These are phyloP conservation scores for Spatula versicolor DNA, from an alignment of 2,797 vertebrate genomes.

Conservation along the genomic window DNA sequence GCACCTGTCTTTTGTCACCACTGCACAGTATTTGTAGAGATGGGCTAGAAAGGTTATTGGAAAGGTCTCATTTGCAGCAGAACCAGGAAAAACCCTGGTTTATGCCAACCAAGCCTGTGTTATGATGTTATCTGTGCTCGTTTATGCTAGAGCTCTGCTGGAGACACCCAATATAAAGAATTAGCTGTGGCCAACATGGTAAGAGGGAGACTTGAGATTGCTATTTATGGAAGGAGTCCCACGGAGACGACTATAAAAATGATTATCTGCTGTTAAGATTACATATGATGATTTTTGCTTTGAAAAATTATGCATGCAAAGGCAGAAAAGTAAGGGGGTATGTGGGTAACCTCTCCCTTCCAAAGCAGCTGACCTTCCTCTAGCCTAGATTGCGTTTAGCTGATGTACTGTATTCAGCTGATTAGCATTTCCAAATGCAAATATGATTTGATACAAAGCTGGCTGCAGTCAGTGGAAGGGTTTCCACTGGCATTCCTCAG, in stretches of 20 bases:
- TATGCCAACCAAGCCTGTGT: background rate
- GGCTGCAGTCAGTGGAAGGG: background rate
- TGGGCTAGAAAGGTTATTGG: background rate
- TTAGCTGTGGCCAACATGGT: conserved; percentile 13
- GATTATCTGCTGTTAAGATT: background rate
- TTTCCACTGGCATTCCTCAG: conserved; percentile 6
- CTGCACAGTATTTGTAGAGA: conserved; percentile 15
- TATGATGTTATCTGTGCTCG: conserved; percentile 18
- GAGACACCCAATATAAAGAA: conserved; percentile 8
- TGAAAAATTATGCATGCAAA: background rate
- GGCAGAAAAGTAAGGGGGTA: background rate
- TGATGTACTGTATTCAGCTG: background rate
- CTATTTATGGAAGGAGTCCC: conserved; percentile 44
- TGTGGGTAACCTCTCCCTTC: background rate
- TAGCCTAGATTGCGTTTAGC: background rate
- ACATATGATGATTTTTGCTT: background rate
- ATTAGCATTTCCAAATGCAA: background rate
- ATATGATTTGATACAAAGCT: background rate
- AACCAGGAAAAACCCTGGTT: conserved; percentile 32
- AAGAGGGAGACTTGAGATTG: conserved; percentile 1
- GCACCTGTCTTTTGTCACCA: conserved; percentile 8
- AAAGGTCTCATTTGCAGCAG: conserved; percentile 9
- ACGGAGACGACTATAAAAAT: background rate
- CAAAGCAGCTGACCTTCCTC: background rate
- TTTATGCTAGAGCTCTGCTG: conserved; percentile 7